Base-by-base conservation (phyloP, 2,888 invertebrate species). In the Erpobdella octoculata region DNA sequence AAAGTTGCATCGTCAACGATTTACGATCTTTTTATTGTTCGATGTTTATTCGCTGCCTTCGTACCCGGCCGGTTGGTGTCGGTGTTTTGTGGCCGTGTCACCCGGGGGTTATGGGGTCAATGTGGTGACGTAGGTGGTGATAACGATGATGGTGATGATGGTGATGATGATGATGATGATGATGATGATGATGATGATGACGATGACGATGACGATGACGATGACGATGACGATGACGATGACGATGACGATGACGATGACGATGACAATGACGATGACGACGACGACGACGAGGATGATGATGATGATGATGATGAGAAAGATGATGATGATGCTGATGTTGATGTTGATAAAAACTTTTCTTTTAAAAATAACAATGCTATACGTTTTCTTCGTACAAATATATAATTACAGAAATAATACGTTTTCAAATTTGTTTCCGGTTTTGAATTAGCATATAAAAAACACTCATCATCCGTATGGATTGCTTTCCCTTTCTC, bases 181-280 rank as follows among this genome's bases (percentile, higher is more conserved):
- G 61, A 9, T 70, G 64, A 66, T 70, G 70, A 66, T 70, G 37
- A 66, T 70, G 62, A 35, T 41, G 73, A 72, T 66, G 73, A 72
- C 59, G 73, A 74, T 74, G 71, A 74, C 71, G 71, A 74, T 74
- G 73, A 74, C 74, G 74, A 74, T 74, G 73, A 74, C 38, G 68
- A 66, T 3, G 37, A 31, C 31, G 25, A 28, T 66, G 66, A 12
- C 25, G 25, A 38, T 41, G 66, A 38, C 31, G 66, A 66, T 25
- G 66, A 66, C 38, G 25, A 21, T 38, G 41, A 41, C 38, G 66
- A 66, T 38, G 41, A 41, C 38, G 66, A n/a, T 41, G 38, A 12
- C 15, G 66, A n/a, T 66, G 41, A 66, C 25, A 41, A 65, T 65
- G 66, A 65, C 25, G 66, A 9, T 25, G 59, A n/a, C 28, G 46